Conservation (phyloP, 35 echinoderm and acorn worm species). For the Antedon bifida region DNA sequence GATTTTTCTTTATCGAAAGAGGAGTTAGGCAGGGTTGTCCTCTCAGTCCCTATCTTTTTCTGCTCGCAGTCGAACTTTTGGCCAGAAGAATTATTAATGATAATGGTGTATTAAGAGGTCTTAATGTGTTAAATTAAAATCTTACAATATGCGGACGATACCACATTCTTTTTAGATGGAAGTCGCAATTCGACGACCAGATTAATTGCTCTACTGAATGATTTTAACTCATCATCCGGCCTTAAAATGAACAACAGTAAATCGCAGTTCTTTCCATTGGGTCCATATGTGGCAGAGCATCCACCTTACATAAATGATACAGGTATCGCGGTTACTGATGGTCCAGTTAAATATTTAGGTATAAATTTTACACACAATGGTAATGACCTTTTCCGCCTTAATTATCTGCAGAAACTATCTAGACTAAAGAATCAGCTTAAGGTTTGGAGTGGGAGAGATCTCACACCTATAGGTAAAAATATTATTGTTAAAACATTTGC, state of each 20-base stretch:
- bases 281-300: not conserved
- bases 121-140: constrained; percentile 15
- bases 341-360: constrained; percentile 28
- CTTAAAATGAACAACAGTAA: constrained; percentile 33
- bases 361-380: constrained; percentile 17
- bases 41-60: constrained; percentile 35
- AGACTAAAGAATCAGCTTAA: constrained; percentile 18
- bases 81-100: constrained; percentile 1
- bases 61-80: constrained; percentile 20
- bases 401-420: constrained; percentile 15
- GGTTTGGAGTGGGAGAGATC: constrained; percentile 18
- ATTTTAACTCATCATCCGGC: constrained; percentile 8
- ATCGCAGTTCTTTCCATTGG: constrained; percentile 20
- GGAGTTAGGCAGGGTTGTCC: constrained; percentile 42
- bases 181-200: not conserved
- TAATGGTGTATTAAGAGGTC: constrained; percentile 22
- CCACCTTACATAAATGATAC: not conserved
- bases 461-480: too few relatives aligned
- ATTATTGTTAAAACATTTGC: too few relatives aligned
- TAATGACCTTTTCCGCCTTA: constrained; percentile 18
- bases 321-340: constrained; percentile 6
- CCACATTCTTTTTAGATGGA: constrained; percentile 12
- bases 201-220: not conserved
- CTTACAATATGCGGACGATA: constrained; percentile 50
- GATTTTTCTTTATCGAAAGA: constrained; percentile 7